Percentiles rank a stretch among this genome's conserved stretches.
These are phyloP conservation scores for Pseudocheirus occidentalis DNA, from an alignment of 2,797 vertebrate genomes.

Conservation along the genomic window DNA sequence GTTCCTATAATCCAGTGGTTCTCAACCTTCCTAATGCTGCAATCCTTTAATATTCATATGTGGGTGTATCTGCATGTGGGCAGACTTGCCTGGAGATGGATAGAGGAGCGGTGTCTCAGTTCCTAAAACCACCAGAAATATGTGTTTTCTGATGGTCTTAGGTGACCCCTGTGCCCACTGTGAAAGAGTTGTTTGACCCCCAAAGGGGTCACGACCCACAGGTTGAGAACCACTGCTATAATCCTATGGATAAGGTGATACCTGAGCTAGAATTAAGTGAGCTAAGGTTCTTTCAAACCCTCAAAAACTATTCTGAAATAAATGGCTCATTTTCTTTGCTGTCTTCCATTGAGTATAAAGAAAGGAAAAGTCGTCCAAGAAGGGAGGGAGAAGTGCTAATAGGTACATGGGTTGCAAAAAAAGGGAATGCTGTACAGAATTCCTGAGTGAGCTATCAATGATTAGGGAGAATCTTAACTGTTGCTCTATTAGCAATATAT, in stretches of 20 bases:
- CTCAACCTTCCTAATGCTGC: no score
- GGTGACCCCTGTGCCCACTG: no score
- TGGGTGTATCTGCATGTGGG: no score
- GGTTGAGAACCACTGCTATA: no score
- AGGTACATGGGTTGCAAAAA: background rate
- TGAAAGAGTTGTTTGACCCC: no score
- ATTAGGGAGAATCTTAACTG: background rate
- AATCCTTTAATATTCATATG: no score
- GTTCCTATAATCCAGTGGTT: background rate
- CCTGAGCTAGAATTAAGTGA: background rate
- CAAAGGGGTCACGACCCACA: no score
- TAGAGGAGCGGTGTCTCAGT: no score
- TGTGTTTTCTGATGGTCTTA: no score
- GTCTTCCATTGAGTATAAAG: background rate
- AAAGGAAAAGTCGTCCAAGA: background rate
- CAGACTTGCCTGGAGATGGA: no score
- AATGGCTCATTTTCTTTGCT: background rate
- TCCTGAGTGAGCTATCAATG: background rate
- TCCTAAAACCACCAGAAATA: no score
- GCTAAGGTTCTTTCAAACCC: background rate
- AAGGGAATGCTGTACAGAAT: background rate
- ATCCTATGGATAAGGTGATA: background rate
- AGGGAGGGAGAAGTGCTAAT: background rate
- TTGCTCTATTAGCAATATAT: background rate
- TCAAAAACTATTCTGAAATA: background rate